Conservation (phyloP, 2,888 invertebrate species). For the Yponomeuta evonymella region DNA sequence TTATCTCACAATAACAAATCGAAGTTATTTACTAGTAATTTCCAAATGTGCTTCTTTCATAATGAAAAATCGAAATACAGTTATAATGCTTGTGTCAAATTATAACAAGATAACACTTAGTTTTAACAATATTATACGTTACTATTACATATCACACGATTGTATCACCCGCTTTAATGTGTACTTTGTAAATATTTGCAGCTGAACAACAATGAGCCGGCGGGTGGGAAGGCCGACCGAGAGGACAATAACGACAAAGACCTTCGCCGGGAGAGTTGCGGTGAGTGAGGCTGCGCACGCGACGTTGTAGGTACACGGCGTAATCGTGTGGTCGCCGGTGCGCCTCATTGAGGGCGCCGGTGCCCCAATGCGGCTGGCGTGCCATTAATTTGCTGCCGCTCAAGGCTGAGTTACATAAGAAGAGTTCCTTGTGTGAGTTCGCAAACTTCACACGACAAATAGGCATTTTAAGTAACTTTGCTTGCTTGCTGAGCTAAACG, state of each 20-base stretch:
- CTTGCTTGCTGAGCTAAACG: too few species aligned
- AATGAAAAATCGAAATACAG: too few species aligned
- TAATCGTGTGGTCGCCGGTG: not conserved
- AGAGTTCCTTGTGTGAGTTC: not conserved
- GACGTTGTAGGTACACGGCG: not conserved
- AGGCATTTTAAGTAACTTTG: too few species aligned
- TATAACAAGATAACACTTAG: not conserved
- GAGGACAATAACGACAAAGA: slow-evolving; percentile 50
- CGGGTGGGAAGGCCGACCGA: slow-evolving; percentile 36
- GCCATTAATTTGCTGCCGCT: not conserved
- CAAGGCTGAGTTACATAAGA: not conserved
- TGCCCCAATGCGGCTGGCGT: not conserved
- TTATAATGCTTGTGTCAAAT: too few species aligned
- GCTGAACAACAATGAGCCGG: slow-evolving; percentile 41
- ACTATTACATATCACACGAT: not conserved
- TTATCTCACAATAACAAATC: too few species aligned
- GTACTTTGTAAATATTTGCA: slow-evolving; percentile 31
- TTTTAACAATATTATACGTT: not conserved
- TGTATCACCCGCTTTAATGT: not conserved
- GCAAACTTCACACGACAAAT: too few species aligned
- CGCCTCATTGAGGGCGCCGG: not conserved
- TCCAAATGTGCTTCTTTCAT: too few species aligned
- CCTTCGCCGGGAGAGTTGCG: slow-evolving; percentile 52
- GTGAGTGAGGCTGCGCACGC: slow-evolving; percentile 34
- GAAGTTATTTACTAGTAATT: too few species aligned